These are phyloP conservation scores for Lutjanus campechanus DNA, from an alignment of 2,797 vertebrate species.

Conservation along the genomic window DNA sequence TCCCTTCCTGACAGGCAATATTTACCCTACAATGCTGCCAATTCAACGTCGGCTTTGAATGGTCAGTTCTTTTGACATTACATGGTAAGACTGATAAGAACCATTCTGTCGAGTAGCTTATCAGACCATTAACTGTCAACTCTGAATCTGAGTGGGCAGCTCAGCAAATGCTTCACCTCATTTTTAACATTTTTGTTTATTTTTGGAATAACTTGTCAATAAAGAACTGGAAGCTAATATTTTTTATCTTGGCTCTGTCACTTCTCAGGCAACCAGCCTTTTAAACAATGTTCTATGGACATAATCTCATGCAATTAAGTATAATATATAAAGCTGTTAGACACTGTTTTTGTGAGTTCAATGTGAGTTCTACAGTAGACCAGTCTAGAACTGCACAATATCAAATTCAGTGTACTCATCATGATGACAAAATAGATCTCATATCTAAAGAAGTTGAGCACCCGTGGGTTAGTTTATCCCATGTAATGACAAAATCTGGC, in stretches of 20 bases:
- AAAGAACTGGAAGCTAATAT: constrained; percentile 14
- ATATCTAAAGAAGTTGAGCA: neutral
- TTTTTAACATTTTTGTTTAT: neutral
- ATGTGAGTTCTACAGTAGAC: neutral
- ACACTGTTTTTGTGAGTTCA: neutral
- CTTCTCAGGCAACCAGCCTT: neutral
- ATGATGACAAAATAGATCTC: neutral
- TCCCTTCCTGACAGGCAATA: neutral
- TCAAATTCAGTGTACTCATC: neutral
- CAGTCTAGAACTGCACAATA: neutral
- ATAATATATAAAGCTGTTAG: neutral
- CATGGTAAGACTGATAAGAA: neutral
- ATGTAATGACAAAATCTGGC: neutral
- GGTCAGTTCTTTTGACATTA: neutral
- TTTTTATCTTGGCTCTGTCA: neutral
- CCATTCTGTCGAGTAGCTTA: neutral
- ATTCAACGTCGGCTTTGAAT: neutral
- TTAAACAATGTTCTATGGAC: neutral
- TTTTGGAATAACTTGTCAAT: neutral
- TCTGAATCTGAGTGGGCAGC: neutral
- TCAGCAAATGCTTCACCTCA: constrained; percentile 3
- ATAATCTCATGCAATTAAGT: neutral
- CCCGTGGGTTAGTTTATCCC: neutral
- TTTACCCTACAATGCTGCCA: neutral
- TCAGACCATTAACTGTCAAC: neutral